Percentiles rank a stretch among this genome's conserved stretches.
phyloP scores from a whole-genome alignment of 2,113 vertebrate genomes.

The Haemorhous mexicanus region DNA sequence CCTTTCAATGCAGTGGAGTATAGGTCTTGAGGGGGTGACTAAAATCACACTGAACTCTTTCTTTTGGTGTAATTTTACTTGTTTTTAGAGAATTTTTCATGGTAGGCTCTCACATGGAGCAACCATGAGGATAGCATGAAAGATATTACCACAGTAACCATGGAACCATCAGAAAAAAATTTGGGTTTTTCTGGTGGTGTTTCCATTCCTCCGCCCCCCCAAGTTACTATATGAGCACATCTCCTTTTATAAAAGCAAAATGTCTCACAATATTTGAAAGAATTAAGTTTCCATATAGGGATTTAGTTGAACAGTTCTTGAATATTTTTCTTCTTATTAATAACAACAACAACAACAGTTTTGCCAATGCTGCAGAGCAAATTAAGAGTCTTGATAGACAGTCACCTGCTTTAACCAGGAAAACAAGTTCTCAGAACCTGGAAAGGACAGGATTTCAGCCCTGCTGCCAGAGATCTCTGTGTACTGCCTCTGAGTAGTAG shows the following conservation, averaged over 20 bases:
- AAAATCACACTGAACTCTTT: not conserved
- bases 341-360: not conserved
- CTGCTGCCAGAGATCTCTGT: not conserved
- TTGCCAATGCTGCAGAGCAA: not conserved
- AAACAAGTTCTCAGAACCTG: not conserved
- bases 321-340: not conserved
- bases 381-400: not conserved
- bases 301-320: not conserved
- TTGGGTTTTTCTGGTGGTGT: not conserved
- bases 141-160: not conserved
- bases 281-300: not conserved
- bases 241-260: not conserved
- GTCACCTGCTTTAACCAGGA: not conserved
- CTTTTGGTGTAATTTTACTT: not conserved
- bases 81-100: not conserved
- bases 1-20: not conserved
- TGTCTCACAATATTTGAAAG: not conserved
- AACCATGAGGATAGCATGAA: not conserved
- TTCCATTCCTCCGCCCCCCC: rapidly evolving
- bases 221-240: not conserved
- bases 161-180: not conserved
- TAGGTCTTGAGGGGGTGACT: not conserved
- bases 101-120: not conserved
- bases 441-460: not conserved
- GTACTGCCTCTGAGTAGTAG: not conserved